Percentiles rank a stretch among this genome's conserved stretches.
phyloP scores from a whole-genome alignment of 2,888 invertebrate genomes.

The Pterobdella sp. region DNA sequence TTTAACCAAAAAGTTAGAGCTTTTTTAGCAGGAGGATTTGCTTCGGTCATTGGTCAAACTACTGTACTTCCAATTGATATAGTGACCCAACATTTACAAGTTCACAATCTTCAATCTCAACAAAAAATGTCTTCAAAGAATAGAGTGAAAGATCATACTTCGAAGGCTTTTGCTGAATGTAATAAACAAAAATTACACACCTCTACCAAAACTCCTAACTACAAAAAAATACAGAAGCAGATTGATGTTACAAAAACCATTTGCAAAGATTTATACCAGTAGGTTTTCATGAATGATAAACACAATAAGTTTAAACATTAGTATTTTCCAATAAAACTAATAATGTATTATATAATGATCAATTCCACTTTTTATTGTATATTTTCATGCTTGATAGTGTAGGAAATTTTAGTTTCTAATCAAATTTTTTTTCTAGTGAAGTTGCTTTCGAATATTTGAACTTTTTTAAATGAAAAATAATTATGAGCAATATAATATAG shows the following conservation, averaged over 20 bases:
- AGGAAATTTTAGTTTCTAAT: too few species aligned
- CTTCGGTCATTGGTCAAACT: slow-evolving; percentile 82
- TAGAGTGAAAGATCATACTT: not conserved
- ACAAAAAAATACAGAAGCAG: not conserved
- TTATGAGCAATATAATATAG: too few species aligned
- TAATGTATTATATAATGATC: too few species aligned
- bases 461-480: too few species aligned
- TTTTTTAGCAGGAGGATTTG: slow-evolving; percentile 78
- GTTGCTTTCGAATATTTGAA: too few species aligned
- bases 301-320: too few species aligned
- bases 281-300: too few species aligned
- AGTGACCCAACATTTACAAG: slow-evolving; percentile 91
- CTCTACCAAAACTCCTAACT: not conserved
- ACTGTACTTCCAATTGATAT: slow-evolving; percentile 94
- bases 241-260: not conserved
- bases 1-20: slow-evolving; percentile 55
- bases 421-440: too few species aligned
- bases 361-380: too few species aligned
- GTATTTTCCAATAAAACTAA: too few species aligned
- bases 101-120: slow-evolving; percentile 60
- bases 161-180: not conserved
- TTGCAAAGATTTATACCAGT: not conserved
- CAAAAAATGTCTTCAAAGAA: not conserved
- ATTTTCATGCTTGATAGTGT: too few species aligned
- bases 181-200: not conserved